A percentile compares a stretch with the other conserved stretches of the same genome.
Conservation (phyloP, 2,797 vertebrate genomes). For the Nothura maculosa region DNA sequence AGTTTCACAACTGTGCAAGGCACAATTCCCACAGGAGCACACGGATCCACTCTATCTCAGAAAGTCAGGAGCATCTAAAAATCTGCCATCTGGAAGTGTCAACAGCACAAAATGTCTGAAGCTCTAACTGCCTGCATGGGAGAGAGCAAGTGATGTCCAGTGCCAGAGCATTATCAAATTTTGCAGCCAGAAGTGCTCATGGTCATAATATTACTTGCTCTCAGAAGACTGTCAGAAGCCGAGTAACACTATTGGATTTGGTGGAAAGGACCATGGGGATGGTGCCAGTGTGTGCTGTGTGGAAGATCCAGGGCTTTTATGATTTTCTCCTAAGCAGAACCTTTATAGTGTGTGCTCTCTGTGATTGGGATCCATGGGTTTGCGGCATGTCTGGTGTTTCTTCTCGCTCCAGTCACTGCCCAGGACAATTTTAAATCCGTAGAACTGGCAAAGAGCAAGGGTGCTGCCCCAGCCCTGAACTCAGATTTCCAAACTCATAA, state of each 20-base stretch:
- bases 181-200: slow-evolving; percentile 20
- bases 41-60: neutral
- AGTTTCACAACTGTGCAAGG: neutral
- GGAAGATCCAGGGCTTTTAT: neutral
- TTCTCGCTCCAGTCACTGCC: neutral
- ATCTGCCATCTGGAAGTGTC: slow-evolving; percentile 23
- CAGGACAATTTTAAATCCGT: neutral
- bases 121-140: neutral
- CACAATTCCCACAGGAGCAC: neutral
- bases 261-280: neutral
- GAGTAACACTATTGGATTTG: neutral
- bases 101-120: slow-evolving; percentile 4
- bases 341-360: neutral
- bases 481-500: neutral
- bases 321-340: slow-evolving; percentile 11
- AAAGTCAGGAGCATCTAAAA: neutral
- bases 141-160: neutral
- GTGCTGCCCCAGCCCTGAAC: neutral
- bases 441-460: neutral
- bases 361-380: neutral
- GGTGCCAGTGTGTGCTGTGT: neutral
- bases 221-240: slow-evolving; percentile 12
- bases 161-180: slow-evolving; percentile 16
- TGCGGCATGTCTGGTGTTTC: neutral
- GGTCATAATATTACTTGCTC: neutral